phyloP scores from a whole-genome alignment of 1,140 invertebrate species.

The Metopolophium dirhodum region DNA sequence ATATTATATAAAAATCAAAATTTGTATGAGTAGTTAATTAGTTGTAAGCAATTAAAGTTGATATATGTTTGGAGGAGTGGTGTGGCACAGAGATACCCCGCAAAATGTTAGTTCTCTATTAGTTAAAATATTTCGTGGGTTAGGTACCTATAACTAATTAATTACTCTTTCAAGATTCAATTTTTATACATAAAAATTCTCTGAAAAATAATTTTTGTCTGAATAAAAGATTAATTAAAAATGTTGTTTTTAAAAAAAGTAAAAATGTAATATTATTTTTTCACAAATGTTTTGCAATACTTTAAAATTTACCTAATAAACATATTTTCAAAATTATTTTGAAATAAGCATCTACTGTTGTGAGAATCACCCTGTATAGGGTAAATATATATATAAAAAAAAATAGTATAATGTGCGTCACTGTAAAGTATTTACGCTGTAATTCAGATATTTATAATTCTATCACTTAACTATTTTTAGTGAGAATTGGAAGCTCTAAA shows the following conservation, averaged over 20 bases:
- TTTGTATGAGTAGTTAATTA: neutral
- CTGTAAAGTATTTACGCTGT: neutral
- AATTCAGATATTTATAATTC: slow-evolving; percentile 7
- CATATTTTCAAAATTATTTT: neutral
- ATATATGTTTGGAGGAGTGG: neutral
- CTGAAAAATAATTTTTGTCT: neutral
- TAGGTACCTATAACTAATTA: neutral
- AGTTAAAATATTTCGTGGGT: neutral
- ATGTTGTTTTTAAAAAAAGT: neutral
- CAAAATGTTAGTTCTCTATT: too few relatives aligned
- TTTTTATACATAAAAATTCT: neutral
- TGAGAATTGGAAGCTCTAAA: neutral
- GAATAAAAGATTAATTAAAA: neutral
- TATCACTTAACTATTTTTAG: neutral
- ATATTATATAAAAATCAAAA: neutral
- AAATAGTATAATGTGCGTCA: slow-evolving; percentile 15
- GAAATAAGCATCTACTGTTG: neutral
- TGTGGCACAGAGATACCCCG: too few relatives aligned
- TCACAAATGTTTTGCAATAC: neutral
- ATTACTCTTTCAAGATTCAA: neutral
- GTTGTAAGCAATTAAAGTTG: neutral
- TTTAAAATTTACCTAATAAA: too few relatives aligned
- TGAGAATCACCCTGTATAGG: neutral
- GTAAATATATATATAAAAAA: neutral
- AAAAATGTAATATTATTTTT: neutral